Evolutionary conservation across 2,888 invertebrate genomes (phyloP), one percentile per base, ranked within the genome.

Genomic region (Mystacides longicornis): DNA sequence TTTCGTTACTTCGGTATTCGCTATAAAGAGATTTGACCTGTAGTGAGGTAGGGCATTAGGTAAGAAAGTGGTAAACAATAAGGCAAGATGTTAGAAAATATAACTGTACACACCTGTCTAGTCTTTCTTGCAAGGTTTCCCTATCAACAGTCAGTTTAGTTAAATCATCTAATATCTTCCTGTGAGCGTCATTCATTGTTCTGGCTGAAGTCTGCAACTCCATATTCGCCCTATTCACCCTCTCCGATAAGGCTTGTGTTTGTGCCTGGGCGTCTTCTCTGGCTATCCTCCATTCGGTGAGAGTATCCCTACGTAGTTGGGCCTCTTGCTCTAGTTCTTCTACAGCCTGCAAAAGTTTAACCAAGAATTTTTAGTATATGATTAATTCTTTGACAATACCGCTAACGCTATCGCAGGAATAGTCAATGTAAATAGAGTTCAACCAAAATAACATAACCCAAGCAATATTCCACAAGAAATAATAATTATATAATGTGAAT

Each of bases 301-400:
- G 67, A 4, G 76, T 75, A 67, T 77, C 77, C 64, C 75, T 74
- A 68, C 76, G 75, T 43, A 82, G 65, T 1, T 78, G 75, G 0
- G 74, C 71, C 14, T 76, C 74, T 51, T 74, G 74, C 60, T 81
- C 78, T 59, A 77, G 60, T 63, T 77, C 76, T n/a, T 59, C 59
- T 3, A 59, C 51, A 2, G 60, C 59, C 61, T 61, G 48, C 7
- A 49, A 9, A 31, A 14, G 31, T 7, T n/a, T n/a, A n/a, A n/a
- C n/a, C n/a, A n/a, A n/a, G n/a, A 37, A 37, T n/a, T 27, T 27
- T 27, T 27, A 27, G 11, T 27, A 27, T 27, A 27, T 27, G 11
- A 7, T 27, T 7, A 27, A 27, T 27, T 5, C 27, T 27, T 27
- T 27, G 11, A n/a, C n/a, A n/a, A n/a, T n/a, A n/a, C n/a, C n/a